Conservation (phyloP, 2,888 invertebrate species). For the Coleophora deauratella region DNA sequence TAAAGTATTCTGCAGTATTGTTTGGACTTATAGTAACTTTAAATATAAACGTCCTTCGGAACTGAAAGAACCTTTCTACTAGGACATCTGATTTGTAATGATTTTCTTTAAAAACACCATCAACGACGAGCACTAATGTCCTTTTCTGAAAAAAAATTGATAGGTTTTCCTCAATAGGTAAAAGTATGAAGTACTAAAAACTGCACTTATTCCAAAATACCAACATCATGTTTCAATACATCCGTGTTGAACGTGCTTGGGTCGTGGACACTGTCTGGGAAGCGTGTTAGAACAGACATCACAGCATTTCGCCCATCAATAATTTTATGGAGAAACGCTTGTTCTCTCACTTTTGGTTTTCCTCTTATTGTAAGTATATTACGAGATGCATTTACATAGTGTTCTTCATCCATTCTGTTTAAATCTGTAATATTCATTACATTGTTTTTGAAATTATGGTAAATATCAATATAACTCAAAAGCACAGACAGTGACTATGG, state of each 20-base stretch:
- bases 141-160: conserved; percentile 31
- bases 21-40: conserved; percentile 14
- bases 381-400: neutral
- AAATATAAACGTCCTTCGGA: conserved; percentile 49
- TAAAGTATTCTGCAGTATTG: conserved; percentile 25
- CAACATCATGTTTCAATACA: conserved; percentile 46
- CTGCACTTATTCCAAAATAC: conserved; percentile 13
- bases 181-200: neutral
- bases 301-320: conserved; percentile 3
- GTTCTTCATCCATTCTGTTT: neutral
- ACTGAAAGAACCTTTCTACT: conserved; percentile 25
- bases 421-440: neutral
- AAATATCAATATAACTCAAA: no score
- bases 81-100: conserved; percentile 1
- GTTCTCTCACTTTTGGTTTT: neutral
- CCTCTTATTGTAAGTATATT: neutral
- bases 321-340: neutral
- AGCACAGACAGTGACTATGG: no score
- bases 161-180: neutral
- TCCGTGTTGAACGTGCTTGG: conserved; percentile 48
- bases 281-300: conserved; percentile 5
- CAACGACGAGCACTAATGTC: conserved; percentile 33
- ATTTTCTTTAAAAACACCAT: conserved; percentile 45
- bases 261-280: conserved; percentile 44
- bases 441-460: neutral